phyloP scores from a whole-genome alignment of 2,113 vertebrate genomes.

The Fregata magnificens region DNA sequence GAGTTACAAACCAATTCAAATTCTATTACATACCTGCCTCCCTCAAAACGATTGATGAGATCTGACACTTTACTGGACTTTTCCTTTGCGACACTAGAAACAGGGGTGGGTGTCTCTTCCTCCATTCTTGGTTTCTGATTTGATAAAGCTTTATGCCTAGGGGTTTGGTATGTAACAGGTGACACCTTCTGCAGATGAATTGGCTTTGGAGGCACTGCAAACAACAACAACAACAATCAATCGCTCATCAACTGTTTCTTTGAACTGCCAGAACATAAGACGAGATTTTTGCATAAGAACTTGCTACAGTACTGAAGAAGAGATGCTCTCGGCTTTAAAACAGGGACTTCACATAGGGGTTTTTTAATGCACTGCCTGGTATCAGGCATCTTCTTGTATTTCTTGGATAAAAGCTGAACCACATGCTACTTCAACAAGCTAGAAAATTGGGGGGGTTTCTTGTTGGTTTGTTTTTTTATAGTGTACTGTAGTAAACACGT shows the following conservation, averaged over 20 bases:
- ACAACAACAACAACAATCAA: not conserved
- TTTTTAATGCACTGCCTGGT: not conserved
- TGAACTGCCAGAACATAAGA: not conserved
- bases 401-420: not conserved
- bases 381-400: not conserved
- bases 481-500: not conserved
- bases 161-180: slow-evolving; percentile 60
- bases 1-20: not conserved
- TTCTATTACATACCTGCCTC: slow-evolving; percentile 82
- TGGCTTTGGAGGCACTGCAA: slow-evolving; percentile 95
- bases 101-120: slow-evolving; percentile 67
- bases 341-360: not conserved
- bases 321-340: not conserved
- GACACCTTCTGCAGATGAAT: slow-evolving; percentile 83
- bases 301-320: not conserved
- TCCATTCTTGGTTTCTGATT: slow-evolving; percentile 82
- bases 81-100: slow-evolving; percentile 72
- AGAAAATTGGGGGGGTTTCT: not conserved
- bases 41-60: slow-evolving; percentile 96
- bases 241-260: not conserved
- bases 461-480: not conserved
- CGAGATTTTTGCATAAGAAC: not conserved
- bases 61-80: slow-evolving; percentile 89
- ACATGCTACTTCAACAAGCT: not conserved
- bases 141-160: slow-evolving; percentile 74